Percentiles rank a stretch among this genome's conserved stretches.
These are phyloP conservation scores for Achlya flavicornis DNA, from an alignment of 2,888 invertebrate genomes.

Conservation along the genomic window DNA sequence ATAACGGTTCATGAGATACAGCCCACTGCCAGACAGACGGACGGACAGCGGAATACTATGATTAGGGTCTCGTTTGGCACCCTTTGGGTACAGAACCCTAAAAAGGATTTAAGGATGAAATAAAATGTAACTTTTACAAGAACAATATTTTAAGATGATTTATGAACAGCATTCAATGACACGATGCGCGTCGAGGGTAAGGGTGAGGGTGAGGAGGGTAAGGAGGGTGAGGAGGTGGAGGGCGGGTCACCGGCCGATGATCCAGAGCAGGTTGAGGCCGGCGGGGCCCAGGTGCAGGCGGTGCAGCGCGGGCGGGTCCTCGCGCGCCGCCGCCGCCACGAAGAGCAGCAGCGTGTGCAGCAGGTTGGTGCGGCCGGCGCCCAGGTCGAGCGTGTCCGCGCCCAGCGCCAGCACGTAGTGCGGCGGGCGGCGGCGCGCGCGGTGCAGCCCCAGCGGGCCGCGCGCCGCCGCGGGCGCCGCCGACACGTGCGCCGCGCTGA, in stretches of 20 bases:
- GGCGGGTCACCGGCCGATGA: conserved; percentile 86
- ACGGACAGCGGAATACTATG: too few relatives aligned
- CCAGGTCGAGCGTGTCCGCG: conserved; percentile 56
- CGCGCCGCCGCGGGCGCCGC: conserved; percentile 55
- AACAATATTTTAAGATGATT: too few relatives aligned
- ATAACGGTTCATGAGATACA: too few relatives aligned
- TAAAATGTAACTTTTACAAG: too few relatives aligned
- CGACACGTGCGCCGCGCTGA: conserved; percentile 30
- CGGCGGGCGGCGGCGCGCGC: conserved; percentile 83
- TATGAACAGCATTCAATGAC: too few relatives aligned
- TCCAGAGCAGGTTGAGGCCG: conserved; percentile 91
- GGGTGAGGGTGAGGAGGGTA: too few relatives aligned
- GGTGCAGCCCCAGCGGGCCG: conserved; percentile 85
- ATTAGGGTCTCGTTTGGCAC: too few relatives aligned
- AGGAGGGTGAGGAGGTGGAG: too few relatives aligned
- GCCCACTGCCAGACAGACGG: too few relatives aligned
- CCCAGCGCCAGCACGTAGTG: conserved; percentile 87
- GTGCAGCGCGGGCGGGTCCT: conserved; percentile 82
- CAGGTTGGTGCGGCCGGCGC: conserved; percentile 91
- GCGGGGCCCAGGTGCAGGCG: conserved; percentile 69
- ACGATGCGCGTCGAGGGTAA: too few relatives aligned
- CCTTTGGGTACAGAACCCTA: too few relatives aligned
- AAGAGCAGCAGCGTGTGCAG: conserved; percentile 94
- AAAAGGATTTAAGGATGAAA: too few relatives aligned
- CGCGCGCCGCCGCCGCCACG: conserved; percentile 87